These are phyloP conservation scores for Diorhabda elongata DNA, from an alignment of 1,140 invertebrate species.

Conservation along the genomic window DNA sequence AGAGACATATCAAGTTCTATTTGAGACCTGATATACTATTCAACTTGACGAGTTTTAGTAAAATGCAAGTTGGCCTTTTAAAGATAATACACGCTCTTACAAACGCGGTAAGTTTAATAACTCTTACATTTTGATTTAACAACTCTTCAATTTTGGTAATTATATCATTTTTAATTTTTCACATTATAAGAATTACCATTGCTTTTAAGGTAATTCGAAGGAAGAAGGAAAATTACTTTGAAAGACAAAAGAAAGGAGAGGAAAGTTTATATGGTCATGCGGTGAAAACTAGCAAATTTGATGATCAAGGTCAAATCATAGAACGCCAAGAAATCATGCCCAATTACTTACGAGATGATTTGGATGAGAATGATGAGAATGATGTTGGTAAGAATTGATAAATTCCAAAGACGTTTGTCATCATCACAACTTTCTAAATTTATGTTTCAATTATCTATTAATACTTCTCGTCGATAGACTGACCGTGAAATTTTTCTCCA, in stretches of 20 bases:
- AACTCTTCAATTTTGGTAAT: background rate
- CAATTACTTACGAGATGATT: constrained; percentile 67
- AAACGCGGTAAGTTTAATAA: constrained; percentile 25
- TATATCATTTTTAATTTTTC: background rate
- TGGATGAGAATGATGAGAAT: constrained; percentile 67
- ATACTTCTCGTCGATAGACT: too few species aligned
- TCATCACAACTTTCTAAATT: too few species aligned
- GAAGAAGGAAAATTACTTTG: constrained; percentile 42
- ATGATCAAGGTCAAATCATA: constrained; percentile 50
- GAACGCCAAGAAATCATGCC: constrained; percentile 47
- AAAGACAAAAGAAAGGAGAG: constrained; percentile 22
- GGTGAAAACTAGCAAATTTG: constrained; percentile 16
- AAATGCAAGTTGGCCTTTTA: constrained; percentile 28
- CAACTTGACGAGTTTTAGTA: constrained; percentile 65
- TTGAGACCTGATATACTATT: constrained; percentile 77
- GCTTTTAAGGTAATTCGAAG: constrained; percentile 32
- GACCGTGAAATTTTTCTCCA: too few species aligned
- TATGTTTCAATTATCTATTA: too few species aligned
- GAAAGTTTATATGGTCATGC: constrained; percentile 28
- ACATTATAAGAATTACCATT: background rate
- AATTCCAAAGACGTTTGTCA: too few species aligned
- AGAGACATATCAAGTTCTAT: constrained; percentile 78
- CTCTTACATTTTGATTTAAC: too few species aligned
- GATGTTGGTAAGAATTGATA: constrained; percentile 47
- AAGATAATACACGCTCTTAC: constrained; percentile 79